Percentiles rank a stretch among this genome's conserved stretches.
These are phyloP conservation scores for Lampris incognitus DNA, from an alignment of 2,113 vertebrate species.

Conservation along the genomic window DNA sequence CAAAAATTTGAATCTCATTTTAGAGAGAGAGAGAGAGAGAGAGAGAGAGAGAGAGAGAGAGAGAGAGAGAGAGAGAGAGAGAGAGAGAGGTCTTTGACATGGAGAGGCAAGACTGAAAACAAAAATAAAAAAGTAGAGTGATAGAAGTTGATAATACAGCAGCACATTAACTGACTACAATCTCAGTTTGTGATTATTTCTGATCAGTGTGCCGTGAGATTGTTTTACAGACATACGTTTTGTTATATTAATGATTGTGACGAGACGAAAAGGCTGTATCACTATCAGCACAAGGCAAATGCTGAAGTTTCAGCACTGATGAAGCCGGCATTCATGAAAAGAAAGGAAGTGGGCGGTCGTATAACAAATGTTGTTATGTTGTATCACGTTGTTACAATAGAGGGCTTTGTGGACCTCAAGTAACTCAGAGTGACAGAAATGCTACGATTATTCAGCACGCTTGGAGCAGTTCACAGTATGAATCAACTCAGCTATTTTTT, in stretches of 20 bases:
- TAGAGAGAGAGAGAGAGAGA: too few species aligned
- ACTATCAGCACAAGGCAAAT: neutral
- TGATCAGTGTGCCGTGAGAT: too few species aligned
- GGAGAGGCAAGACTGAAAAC: too few species aligned
- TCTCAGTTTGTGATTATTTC: too few species aligned
- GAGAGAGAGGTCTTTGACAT: too few species aligned
- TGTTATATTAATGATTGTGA: constrained; percentile 15
- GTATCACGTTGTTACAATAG: constrained; percentile 5
- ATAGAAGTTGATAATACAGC: too few species aligned
- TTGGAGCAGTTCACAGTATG: constrained; percentile 27
- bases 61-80: too few species aligned
- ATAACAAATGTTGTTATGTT: constrained; percentile 11
- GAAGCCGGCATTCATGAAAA: neutral
- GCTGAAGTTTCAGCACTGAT: neutral
- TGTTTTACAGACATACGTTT: neutral
- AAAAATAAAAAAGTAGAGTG: too few species aligned
- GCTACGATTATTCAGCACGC: constrained; percentile 33
- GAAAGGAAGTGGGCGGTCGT: neutral
- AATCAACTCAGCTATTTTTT: constrained; percentile 28
- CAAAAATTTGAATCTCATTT: too few species aligned
- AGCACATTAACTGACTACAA: too few species aligned
- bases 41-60: too few species aligned
- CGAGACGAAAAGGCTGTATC: neutral
- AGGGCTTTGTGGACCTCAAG: constrained; percentile 22
- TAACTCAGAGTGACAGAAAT: constrained; percentile 3